Base-by-base conservation (phyloP, 2,888 invertebrate species). In the Atherix ibis region DNA sequence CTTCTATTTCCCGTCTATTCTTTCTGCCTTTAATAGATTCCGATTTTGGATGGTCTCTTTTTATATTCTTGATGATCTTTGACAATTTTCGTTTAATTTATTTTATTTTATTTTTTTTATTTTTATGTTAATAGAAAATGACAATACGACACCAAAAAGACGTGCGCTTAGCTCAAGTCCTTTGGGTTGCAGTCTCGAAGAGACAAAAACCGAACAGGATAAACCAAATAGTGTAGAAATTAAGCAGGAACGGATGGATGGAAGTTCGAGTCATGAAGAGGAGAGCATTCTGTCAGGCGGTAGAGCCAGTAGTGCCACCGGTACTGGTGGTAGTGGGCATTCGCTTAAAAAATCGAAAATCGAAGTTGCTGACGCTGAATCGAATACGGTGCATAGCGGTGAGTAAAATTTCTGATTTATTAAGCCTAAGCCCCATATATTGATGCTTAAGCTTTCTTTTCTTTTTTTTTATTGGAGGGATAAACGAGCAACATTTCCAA, bases 321-420 rank as follows among this genome's bases (percentile, higher is more conserved):
- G 35, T 34, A 37, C 37, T 36, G 43, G 41, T 43, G 49, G 49
- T n/a, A 34, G 22, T 45, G 48, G 60, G 34, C 67, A 70, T 37
- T 56, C 63, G 27, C 66, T 71, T 43, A 82, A 82, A 58, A 80
- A 83, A 50, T 72, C 73, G 26, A 71, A 84, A 54, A 81, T 80
- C 35, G 83, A 81, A 62, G 73, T 81, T 22, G 83, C 76, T 40
- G 88, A 88, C 56, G 87, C 87, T 31, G 87, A 87, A 59, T 83
- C 85, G 19, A 88, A 88, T 56, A 88, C 88, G 38, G 79, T 83
- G 64, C 83, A 84, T 62, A 84, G 85, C 65, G 88, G 88, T 88
- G 61, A 79, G 79, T 66, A 37, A 2, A 19, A 17, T 35, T 25
- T 35, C 6, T 31, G 14, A 4, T 10, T 15, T 34, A n/a, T n/a